Conservation (phyloP, 2,113 vertebrate genomes). For the Mystacornis crossleyi region DNA sequence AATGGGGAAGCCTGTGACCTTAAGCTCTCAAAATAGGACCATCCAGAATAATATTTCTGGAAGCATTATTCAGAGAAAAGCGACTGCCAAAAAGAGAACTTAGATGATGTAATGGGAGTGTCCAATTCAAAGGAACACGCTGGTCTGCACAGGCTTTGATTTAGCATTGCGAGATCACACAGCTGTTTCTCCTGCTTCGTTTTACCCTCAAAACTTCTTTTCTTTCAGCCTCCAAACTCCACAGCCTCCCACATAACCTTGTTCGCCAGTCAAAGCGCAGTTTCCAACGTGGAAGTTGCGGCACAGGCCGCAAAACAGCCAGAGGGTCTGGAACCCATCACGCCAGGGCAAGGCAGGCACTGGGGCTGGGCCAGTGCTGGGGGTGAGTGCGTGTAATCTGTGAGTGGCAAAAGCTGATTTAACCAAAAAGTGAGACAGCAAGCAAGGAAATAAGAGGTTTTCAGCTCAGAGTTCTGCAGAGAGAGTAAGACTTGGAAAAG, state of each 20-base stretch:
- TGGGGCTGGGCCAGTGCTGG: fast-evolving
- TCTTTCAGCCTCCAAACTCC: neutral
- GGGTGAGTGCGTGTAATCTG: fast-evolving
- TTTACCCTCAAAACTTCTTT: neutral
- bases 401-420: neutral
- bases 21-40: neutral
- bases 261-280: neutral
- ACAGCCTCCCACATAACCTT: neutral
- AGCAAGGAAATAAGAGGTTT: neutral
- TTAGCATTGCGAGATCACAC: neutral
- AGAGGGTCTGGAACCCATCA: neutral
- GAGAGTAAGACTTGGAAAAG: neutral
- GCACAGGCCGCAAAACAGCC: neutral
- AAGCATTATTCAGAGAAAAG: neutral
- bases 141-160: neutral
- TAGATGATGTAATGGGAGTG: neutral
- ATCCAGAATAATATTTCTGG: neutral
- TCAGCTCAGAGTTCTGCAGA: neutral
- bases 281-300: neutral
- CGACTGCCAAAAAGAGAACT: neutral
- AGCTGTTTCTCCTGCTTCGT: neutral
- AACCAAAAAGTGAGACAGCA: neutral
- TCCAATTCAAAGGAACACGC: neutral
- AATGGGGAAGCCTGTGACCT: neutral
- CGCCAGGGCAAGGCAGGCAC: neutral